Evolutionary conservation across 2,888 invertebrate species (phyloP).

Genomic region (Habrosyne pyritoides): DNA sequence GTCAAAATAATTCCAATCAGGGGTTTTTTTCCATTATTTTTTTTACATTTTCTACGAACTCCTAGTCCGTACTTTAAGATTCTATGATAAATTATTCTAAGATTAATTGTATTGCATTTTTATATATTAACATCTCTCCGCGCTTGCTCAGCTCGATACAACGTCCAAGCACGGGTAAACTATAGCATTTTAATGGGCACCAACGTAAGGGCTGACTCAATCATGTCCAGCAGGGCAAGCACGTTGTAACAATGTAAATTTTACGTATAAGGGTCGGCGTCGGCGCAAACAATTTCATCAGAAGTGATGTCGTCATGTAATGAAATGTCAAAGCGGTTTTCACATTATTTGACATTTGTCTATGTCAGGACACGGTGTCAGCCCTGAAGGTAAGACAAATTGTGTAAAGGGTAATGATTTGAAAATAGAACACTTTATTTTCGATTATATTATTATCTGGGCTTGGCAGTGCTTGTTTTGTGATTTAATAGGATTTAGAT

Average conservation of each 20-base stretch:
- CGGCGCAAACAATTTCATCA: constrained; percentile 5
- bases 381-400: not conserved
- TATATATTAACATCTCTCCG: too few species aligned
- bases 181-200: constrained; percentile 1
- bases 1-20: too few species aligned
- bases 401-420: not conserved
- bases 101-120: too few species aligned
- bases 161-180: constrained; percentile 12
- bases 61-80: too few species aligned
- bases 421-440: not conserved
- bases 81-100: too few species aligned
- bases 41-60: too few species aligned
- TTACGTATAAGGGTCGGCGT: not conserved
- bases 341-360: not conserved
- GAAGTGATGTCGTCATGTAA: not conserved
- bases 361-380: not conserved
- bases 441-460: not conserved
- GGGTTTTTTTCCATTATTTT: too few species aligned
- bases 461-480: too few species aligned
- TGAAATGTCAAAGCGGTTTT: constrained; percentile 1
- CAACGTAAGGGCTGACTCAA: constrained; percentile 4
- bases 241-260: constrained; percentile 1
- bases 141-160: too few species aligned
- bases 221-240: not conserved
- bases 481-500: too few species aligned